Evolutionary conservation across 2,113 vertebrate species (phyloP).

Genomic region (Petrocephalus microphthalmus): DNA sequence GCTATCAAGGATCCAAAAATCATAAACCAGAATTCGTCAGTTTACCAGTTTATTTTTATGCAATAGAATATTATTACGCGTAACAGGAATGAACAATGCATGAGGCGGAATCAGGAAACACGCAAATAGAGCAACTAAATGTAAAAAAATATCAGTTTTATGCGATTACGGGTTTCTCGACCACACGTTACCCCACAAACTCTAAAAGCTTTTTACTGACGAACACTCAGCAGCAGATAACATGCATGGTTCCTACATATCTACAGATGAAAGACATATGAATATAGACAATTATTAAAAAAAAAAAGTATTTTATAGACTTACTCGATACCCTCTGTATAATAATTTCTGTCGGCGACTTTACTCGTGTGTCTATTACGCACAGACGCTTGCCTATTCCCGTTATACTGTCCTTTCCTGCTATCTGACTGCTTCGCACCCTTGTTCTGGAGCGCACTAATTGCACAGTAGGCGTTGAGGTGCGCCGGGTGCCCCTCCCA

Average conservation of each 20-base stretch:
- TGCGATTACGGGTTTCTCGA: neutral
- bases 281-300: neutral
- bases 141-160: neutral
- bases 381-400: slow-evolving; percentile 34
- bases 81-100: neutral
- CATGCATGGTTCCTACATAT: neutral
- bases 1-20: slow-evolving; percentile 62
- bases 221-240: slow-evolving; percentile 2
- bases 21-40: slow-evolving; percentile 57
- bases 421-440: slow-evolving; percentile 24
- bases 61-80: neutral
- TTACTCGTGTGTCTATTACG: neutral
- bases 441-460: slow-evolving; percentile 15
- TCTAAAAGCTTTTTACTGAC: slow-evolving; percentile 12
- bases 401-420: slow-evolving; percentile 35
- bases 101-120: neutral
- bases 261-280: neutral
- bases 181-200: neutral
- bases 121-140: neutral
- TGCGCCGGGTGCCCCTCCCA: slow-evolving; percentile 17
- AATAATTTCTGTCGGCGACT: slow-evolving; percentile 3
- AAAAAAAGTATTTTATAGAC: slow-evolving; percentile 14
- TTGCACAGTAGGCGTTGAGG: slow-evolving; percentile 16
- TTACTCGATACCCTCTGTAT: slow-evolving; percentile 5
- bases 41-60: slow-evolving; percentile 49